These are phyloP conservation scores for Limanda limanda DNA, from an alignment of 2,113 vertebrate species.

Conservation along the genomic window DNA sequence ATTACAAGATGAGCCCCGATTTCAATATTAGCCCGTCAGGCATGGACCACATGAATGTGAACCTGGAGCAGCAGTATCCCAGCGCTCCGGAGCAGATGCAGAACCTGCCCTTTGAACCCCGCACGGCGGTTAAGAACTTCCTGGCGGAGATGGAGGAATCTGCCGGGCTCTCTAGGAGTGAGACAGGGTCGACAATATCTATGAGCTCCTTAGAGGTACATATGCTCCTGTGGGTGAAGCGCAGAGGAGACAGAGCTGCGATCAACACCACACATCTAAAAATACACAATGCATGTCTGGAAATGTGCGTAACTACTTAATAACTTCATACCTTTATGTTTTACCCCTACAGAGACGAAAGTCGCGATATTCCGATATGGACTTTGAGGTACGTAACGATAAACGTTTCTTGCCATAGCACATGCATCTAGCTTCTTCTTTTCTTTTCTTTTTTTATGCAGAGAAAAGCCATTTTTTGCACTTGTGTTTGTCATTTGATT, in stretches of 20 bases:
- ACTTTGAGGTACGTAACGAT: conserved; percentile 96
- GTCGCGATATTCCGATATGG: conserved; percentile 98
- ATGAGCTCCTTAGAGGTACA: conserved; percentile 98
- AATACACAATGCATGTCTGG: background rate
- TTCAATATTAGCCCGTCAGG: conserved; percentile 92
- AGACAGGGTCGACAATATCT: conserved; percentile 98
- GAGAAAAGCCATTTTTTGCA: conserved; percentile 71
- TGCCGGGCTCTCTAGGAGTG: conserved; percentile 93
- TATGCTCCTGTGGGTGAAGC: conserved; percentile 1
- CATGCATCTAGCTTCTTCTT: conserved; percentile 51
- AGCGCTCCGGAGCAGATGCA: conserved; percentile 92
- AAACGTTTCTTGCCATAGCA: conserved; percentile 5
- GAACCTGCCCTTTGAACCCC: conserved; percentile 95
- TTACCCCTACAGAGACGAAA: conserved; percentile 95
- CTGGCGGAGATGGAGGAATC: conserved; percentile 97
- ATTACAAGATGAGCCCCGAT: conserved; percentile 96
- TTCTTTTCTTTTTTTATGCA: conserved; percentile 9
- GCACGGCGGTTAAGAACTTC: conserved; percentile 99
- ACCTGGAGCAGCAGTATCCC: conserved; percentile 91
- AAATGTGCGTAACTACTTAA: background rate
- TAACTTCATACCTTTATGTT: conserved; percentile 34
- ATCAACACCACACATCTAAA: background rate
- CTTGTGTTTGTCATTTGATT: conserved; percentile 84
- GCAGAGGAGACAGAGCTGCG: conserved; percentile 24
- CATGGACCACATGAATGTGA: conserved; percentile 94